Conservation (phyloP, 2,113 vertebrate species). For the Epinephelus lanceolatus region DNA sequence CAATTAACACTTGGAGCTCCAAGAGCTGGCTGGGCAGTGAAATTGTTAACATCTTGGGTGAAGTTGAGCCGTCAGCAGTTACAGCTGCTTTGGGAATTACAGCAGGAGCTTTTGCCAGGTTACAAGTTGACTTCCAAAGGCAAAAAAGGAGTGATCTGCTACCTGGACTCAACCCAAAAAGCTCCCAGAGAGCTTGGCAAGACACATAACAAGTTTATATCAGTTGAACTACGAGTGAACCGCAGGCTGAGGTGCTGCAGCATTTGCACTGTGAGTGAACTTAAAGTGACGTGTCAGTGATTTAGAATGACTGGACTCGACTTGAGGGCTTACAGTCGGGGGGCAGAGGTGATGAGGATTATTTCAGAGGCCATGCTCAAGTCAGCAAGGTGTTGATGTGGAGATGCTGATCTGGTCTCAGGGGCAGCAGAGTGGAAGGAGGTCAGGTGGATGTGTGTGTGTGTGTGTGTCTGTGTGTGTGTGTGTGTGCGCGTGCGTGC, state of each 20-base stretch:
- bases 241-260: conserved; percentile 10
- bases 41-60: not conserved
- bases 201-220: conserved; percentile 39
- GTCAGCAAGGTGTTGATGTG: conserved; percentile 39
- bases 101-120: conserved; percentile 14
- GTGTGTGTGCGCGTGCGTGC: not conserved
- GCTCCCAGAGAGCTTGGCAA: conserved; percentile 7
- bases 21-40: conserved; percentile 6
- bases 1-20: not conserved
- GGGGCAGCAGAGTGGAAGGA: conserved; percentile 23
- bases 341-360: conserved; percentile 32
- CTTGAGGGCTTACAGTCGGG: not conserved
- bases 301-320: conserved; percentile 24
- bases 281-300: conserved; percentile 28
- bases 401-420: conserved; percentile 34
- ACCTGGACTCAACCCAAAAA: conserved; percentile 36
- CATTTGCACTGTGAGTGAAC: not conserved
- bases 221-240: conserved; percentile 50
- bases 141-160: conserved; percentile 16
- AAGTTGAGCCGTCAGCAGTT: conserved; percentile 7
- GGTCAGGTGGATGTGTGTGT: conserved; percentile 9
- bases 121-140: conserved; percentile 37
- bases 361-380: conserved; percentile 39
- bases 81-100: conserved; percentile 15
- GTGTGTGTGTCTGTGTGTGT: not conserved